These are phyloP conservation scores for Gordius sp. DNA, from an alignment of 2,888 invertebrate genomes.

Conservation along the genomic window DNA sequence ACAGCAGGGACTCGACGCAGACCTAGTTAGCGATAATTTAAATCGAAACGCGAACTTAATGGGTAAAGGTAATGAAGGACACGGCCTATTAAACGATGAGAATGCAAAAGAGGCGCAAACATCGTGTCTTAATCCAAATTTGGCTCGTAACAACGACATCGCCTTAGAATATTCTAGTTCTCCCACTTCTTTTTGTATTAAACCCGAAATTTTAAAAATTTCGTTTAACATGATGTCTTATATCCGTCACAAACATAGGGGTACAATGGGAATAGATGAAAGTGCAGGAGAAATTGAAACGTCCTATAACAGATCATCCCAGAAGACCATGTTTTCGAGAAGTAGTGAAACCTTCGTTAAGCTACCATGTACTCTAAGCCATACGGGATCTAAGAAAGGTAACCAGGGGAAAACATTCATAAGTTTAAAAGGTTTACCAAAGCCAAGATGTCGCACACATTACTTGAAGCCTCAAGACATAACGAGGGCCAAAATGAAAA, in stretches of 20 bases:
- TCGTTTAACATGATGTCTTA: background rate
- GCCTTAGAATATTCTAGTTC: background rate
- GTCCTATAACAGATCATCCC: no score
- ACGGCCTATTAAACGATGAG: background rate
- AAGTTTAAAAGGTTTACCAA: background rate
- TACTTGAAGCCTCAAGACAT: background rate
- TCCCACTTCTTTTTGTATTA: background rate
- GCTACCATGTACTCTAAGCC: background rate
- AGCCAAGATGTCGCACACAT: background rate
- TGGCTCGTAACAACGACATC: background rate
- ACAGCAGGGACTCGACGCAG: background rate
- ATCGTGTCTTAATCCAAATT: no score
- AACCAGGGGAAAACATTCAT: background rate
- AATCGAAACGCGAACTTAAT: no score
- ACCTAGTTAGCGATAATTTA: background rate
- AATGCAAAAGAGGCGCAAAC: background rate
- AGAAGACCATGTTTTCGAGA: background rate
- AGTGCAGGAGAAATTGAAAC: background rate
- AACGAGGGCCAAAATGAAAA: background rate
- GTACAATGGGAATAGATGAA: background rate
- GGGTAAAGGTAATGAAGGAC: no score
- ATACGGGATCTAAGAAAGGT: background rate
- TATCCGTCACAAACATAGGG: background rate
- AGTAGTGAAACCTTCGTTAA: background rate
- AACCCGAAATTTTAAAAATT: background rate